Evolutionary conservation across 1,140 invertebrate genomes (phyloP).

Genomic region (Pentalonia nigronervosa): DNA sequence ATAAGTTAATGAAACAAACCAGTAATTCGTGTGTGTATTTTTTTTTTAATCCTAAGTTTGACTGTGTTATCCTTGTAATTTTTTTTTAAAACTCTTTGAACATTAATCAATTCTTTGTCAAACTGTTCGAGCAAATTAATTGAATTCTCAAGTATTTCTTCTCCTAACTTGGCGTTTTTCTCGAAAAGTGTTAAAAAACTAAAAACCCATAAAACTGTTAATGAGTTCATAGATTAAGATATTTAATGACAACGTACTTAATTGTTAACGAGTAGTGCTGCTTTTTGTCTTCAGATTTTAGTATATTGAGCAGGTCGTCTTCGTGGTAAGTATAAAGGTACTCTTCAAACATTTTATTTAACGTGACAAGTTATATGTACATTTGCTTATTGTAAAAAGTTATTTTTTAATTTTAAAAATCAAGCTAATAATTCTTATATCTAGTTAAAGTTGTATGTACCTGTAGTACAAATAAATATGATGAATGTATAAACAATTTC

Average conservation of each 20-base stretch:
- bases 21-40: constrained; percentile 72
- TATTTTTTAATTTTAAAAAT: not conserved
- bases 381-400: not conserved
- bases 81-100: constrained; percentile 69
- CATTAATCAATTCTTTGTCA: constrained; percentile 70
- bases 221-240: constrained; percentile 31
- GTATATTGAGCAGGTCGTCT: constrained; percentile 65
- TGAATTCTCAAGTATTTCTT: constrained; percentile 69
- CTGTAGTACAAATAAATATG: not conserved
- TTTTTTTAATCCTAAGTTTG: constrained; percentile 69
- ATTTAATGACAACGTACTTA: constrained; percentile 64
- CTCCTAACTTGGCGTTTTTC: constrained; percentile 67
- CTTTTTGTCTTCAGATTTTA: constrained; percentile 63
- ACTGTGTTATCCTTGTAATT: constrained; percentile 63
- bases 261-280: constrained; percentile 66
- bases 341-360: constrained; percentile 62
- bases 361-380: not conserved
- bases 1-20: constrained; percentile 61
- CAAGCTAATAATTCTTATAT: not conserved
- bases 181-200: constrained; percentile 74
- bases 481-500: not conserved
- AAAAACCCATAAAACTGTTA: constrained; percentile 62
- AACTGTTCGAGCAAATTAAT: constrained; percentile 69
- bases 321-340: constrained; percentile 64
- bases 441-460: not conserved